Evolutionary conservation across 2,888 invertebrate species (phyloP).

Genomic region (Drosophila eohydei): DNA sequence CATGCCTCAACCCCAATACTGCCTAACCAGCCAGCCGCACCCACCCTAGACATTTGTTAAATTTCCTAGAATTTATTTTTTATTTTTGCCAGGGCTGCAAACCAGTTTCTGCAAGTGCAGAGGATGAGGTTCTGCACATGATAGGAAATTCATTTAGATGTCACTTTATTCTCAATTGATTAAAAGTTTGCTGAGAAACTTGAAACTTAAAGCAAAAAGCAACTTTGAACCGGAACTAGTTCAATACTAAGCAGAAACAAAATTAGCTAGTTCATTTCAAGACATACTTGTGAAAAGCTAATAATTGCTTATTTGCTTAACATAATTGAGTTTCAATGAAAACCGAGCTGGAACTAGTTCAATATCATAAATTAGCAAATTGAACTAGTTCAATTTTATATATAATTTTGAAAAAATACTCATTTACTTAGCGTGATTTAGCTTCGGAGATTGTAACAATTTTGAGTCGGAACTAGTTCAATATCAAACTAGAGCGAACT

Average conservation of each 20-base stretch:
- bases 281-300: too few relatives aligned
- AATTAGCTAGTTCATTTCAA: not conserved
- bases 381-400: too few relatives aligned
- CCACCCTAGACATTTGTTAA: slow-evolving; percentile 41
- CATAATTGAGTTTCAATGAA: too few relatives aligned
- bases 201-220: not conserved
- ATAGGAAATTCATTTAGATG: not conserved
- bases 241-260: not conserved
- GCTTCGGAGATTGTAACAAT: too few relatives aligned
- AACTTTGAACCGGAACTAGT: not conserved
- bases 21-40: slow-evolving; percentile 12
- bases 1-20: slow-evolving; percentile 1
- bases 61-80: slow-evolving; percentile 32
- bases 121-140: not conserved
- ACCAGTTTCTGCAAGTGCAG: slow-evolving; percentile 14
- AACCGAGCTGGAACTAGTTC: too few relatives aligned
- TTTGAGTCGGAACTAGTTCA: not conserved
- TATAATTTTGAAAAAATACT: too few relatives aligned
- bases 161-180: not conserved
- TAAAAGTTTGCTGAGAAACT: not conserved
- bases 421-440: too few relatives aligned
- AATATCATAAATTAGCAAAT: too few relatives aligned
- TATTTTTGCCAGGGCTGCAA: slow-evolving; percentile 38
- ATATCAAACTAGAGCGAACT: too few relatives aligned
- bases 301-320: too few relatives aligned